Base-by-base conservation (phyloP, 2,888 invertebrate genomes). In the Trimorus sp. region DNA sequence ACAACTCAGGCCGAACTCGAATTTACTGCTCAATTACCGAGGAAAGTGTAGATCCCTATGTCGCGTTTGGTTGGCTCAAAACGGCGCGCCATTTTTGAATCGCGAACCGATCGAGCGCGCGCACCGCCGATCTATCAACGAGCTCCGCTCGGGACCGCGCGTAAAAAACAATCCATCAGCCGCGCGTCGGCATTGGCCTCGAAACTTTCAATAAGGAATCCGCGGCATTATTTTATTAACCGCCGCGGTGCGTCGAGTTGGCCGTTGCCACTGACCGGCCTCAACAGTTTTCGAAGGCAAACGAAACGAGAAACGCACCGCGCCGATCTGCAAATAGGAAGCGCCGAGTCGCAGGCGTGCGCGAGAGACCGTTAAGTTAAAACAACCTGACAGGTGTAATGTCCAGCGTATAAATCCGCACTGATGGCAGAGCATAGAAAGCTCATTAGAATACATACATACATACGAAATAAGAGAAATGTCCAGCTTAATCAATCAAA, bases 311-410 rank as follows among this genome's bases (percentile, higher is more conserved):
- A 81, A 74, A 63, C 63, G 68, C 70, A 60, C 54, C 49, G 45
- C 69, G 73, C 81, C 83, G 83, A 82, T 86, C 83, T 84, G 81
- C 82, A 86, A 87, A 86, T 87, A 85, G 84, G 82, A 86, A 85
- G 82, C 80, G 66, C 26, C 26, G 11, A 69, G 58, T 87, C 86
- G 84, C 79, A 86, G 83, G 83, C 83, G 66, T 58, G 60, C 70
- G 56, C 65, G 59, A 36, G 60, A 82, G 59, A 82, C 79, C 75
- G 83, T 66, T 74, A 74, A 71, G 69, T 73, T 74, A 79, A 81
- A 74, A 78, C 79, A 56, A 78, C 68, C 65, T 79, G 82, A 79
- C 83, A 83, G 83, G 79, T 84, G 83, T 79, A 73, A 76, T 77
- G 79, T 59, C 79, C 62, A 66, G 54, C 62, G 26, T 73, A 56